Percentiles rank a stretch among this genome's conserved stretches.
Conservation (phyloP, 2,888 invertebrate genomes). For the Antheraea yamamai region DNA sequence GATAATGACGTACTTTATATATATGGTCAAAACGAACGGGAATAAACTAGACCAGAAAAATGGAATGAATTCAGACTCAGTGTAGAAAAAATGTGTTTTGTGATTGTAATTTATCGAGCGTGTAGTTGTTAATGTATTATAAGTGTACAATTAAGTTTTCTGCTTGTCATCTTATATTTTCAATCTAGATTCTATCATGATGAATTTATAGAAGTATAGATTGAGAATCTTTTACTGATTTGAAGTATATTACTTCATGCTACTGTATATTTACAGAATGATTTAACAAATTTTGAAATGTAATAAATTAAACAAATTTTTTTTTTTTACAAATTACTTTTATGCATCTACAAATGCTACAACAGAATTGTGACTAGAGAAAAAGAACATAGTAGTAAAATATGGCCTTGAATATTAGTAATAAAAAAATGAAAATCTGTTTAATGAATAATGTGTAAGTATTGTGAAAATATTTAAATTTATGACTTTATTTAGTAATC, state of each 20-base stretch:
- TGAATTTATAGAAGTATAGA: slow-evolving; percentile 44
- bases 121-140: slow-evolving; percentile 50
- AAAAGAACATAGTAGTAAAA: neutral
- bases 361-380: neutral
- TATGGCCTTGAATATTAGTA: neutral
- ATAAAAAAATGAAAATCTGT: slow-evolving; percentile 10
- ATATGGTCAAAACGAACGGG: slow-evolving; percentile 96
- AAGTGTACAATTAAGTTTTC: slow-evolving; percentile 43
- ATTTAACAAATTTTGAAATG: neutral
- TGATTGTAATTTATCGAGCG: slow-evolving; percentile 54
- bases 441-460: slow-evolving; percentile 25
- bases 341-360: neutral
- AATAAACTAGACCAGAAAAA: slow-evolving; percentile 93
- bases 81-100: slow-evolving; percentile 52
- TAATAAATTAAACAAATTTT: slow-evolving; percentile 5
- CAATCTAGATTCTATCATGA: slow-evolving; percentile 49
- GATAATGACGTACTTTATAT: slow-evolving; percentile 96
- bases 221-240: slow-evolving; percentile 46
- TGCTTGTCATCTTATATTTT: slow-evolving; percentile 51
- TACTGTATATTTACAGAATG: slow-evolving; percentile 44
- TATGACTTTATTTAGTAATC: slow-evolving; percentile 25
- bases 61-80: slow-evolving; percentile 85
- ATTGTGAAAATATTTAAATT: slow-evolving; percentile 15
- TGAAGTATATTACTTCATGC: slow-evolving; percentile 62
- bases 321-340: neutral